Base-by-base conservation (phyloP, 2,113 vertebrate species). In the Prunella himalayana region DNA sequence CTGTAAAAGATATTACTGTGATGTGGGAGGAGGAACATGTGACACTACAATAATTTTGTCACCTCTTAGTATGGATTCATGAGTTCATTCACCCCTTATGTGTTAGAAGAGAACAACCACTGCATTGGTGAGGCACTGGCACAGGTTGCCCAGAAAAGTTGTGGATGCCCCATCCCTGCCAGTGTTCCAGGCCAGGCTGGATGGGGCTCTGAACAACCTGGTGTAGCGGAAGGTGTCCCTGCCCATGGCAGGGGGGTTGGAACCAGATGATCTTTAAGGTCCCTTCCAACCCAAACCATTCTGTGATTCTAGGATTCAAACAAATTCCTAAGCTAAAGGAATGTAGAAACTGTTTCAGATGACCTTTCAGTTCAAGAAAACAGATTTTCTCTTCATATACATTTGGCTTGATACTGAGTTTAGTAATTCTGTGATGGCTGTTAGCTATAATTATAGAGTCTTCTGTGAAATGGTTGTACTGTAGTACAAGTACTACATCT, bases 221-320 rank as follows among this genome's bases (percentile, higher is more conserved):
- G 10, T 47, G 3, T 15, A 13, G 2, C 23, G 41, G 28, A 47
- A 61, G 17, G n/a, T 27, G 24, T 14, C 30, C n/a, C 30, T 69
- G 63, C 4, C 25, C 22, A 28, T 5, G 15, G 54, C n/a, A 54
- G 10, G 1, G 5, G 15, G 1, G 3, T 3, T 47, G 7, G 17
- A 63, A 63, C 4, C 4, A 8, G 47, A 15, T 27, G 20, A 41
- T 13, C 24, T 35, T 83, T 42, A 69, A 56, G 17, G 22, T 42
- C 22, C 35, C 31, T 69, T 77, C 63, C 10, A 90, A 83, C 21
- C 10, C 63, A 54, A 76, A 54, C 5, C 17, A 28, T 56, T 69
- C 21, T 11, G 22, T 53, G 45, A 44, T 20, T 66, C 28, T 45
- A 11, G 10, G 8, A 61, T 42, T 85, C 54, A 77, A 79, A 80